Percentiles rank a stretch among this genome's conserved stretches.
These are phyloP conservation scores for Drosophila oshimai DNA, from an alignment of 1,140 invertebrate genomes.

Conservation along the genomic window DNA sequence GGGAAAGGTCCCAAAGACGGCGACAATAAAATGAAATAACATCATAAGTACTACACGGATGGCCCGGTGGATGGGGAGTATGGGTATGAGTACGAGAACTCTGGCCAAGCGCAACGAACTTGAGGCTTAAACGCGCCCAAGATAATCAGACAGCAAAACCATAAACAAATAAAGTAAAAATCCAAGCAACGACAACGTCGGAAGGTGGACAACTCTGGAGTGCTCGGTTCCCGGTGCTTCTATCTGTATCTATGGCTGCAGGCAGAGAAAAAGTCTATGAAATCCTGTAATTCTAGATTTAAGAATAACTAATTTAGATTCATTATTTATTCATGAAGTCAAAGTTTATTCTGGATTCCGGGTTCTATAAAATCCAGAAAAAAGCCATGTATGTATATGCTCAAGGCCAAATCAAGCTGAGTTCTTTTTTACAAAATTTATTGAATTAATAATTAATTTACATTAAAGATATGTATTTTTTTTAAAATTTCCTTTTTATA, in stretches of 20 bases:
- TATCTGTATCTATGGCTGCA: constrained; percentile 28
- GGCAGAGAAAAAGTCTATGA: neutral
- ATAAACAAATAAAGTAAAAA: constrained; percentile 80
- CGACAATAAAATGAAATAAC: constrained; percentile 75
- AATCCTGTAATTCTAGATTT: neutral
- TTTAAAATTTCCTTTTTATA: too few relatives aligned
- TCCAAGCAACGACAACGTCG: constrained; percentile 53
- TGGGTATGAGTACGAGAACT: neutral
- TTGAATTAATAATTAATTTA: too few relatives aligned
- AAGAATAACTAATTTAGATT: too few relatives aligned
- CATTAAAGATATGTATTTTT: too few relatives aligned
- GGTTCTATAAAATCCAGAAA: too few relatives aligned
- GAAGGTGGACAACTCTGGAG: constrained; percentile 52
- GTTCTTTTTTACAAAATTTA: too few relatives aligned
- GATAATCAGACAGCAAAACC: constrained; percentile 75
- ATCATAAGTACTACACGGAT: constrained; percentile 60
- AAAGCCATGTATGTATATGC: too few relatives aligned
- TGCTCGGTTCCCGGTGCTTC: constrained; percentile 4
- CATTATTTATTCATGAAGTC: too few relatives aligned
- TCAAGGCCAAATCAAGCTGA: too few relatives aligned
- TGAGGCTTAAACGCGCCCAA: constrained; percentile 72
- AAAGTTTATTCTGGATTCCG: too few relatives aligned
- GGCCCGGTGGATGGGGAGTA: neutral
- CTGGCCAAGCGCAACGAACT: constrained; percentile 77
- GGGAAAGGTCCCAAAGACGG: constrained; percentile 25